Base-by-base conservation (phyloP, 2,113 vertebrate genomes). In the Toxotes chatareus region DNA sequence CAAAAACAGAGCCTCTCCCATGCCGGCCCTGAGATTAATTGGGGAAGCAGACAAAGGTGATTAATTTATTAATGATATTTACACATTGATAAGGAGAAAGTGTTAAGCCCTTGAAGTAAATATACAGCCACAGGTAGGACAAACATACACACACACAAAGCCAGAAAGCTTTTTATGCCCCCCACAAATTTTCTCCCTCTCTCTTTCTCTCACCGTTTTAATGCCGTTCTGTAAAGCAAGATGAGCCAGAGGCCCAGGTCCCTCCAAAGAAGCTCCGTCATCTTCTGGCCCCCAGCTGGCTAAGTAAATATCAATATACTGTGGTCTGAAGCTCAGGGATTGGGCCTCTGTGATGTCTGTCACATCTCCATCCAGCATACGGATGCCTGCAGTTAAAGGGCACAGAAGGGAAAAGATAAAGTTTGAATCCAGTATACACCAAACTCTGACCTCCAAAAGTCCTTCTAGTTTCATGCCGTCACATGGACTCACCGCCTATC, bases 221-320 rank as follows among this genome's bases (percentile, higher is more conserved):
- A 97, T 93, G 68, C 97, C 97, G 0, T 94, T 97, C 87, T 96
- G 94, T 84, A 99, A 95, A 83, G 97, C 97, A 14, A 97, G 96
- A 23, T 94, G 94, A 44, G 98, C 95, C 31, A 99, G 96, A 4
- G 95, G 95, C 76, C 97, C 98, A 0, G 98, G 98, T 74, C 98
- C 98, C 0, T 98, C 98, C 82, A 99, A 94, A 1, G 98, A 98
- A 89, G 95, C 95, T n/a, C 98, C 98, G 0, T 99, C 97, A 3
- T 99, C 98, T 73, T 96, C 96, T 3, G 98, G 98, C n/a, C 98
- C 98, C 98, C 98, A 99, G 93, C 96, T 97, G 6, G 97, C 96
- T 49, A 97, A 96, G 88, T 99, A 99, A 78, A 99, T 96, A 74
- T 99, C 97, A 84, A 99, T 96, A 32, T 99, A 95, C 61, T 98